phyloP scores from a whole-genome alignment of 2,888 invertebrate genomes.

The Drosophila fungiperda region DNA sequence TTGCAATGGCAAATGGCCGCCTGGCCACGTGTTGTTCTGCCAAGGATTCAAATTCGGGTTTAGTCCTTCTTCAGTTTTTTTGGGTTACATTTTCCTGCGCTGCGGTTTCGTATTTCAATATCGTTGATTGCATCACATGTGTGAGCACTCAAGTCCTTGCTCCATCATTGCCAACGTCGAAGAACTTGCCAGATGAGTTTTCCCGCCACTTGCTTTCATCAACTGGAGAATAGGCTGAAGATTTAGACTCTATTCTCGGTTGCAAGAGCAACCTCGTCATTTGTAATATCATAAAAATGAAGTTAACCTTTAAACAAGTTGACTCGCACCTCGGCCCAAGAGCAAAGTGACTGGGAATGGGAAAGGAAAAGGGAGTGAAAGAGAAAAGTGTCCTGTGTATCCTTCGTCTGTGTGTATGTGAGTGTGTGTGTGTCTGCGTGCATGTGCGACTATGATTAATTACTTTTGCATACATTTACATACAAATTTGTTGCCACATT shows the following conservation, averaged over 20 bases:
- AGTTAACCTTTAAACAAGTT: slow-evolving; percentile 76
- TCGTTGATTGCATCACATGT: slow-evolving; percentile 32
- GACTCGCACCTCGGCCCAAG: slow-evolving; percentile 51
- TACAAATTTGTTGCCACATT: slow-evolving; percentile 82
- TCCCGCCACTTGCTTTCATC: neutral
- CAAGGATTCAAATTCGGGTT: slow-evolving; percentile 44
- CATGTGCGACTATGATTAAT: slow-evolving; percentile 81
- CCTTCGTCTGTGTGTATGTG: slow-evolving; percentile 29
- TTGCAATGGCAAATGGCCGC: slow-evolving; percentile 49
- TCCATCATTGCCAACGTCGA: slow-evolving; percentile 20
- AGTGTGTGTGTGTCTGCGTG: slow-evolving; percentile 53
- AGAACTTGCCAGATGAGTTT: slow-evolving; percentile 5
- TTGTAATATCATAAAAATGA: slow-evolving; percentile 66
- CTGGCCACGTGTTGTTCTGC: slow-evolving; percentile 48
- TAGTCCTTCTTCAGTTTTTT: slow-evolving; percentile 20
- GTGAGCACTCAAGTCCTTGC: slow-evolving; percentile 43
- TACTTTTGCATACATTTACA: slow-evolving; percentile 81
- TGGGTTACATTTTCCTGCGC: slow-evolving; percentile 6
- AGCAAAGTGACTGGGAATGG: slow-evolving; percentile 5
- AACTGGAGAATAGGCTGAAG: neutral
- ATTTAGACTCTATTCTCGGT: neutral
- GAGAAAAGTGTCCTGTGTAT: slow-evolving; percentile 32
- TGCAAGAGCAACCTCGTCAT: slow-evolving; percentile 1
- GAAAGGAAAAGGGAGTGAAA: slow-evolving; percentile 6
- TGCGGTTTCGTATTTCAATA: slow-evolving; percentile 75